These are phyloP conservation scores for Ommatoiulus sabulosus DNA, from an alignment of 2,888 invertebrate genomes.

Conservation along the genomic window DNA sequence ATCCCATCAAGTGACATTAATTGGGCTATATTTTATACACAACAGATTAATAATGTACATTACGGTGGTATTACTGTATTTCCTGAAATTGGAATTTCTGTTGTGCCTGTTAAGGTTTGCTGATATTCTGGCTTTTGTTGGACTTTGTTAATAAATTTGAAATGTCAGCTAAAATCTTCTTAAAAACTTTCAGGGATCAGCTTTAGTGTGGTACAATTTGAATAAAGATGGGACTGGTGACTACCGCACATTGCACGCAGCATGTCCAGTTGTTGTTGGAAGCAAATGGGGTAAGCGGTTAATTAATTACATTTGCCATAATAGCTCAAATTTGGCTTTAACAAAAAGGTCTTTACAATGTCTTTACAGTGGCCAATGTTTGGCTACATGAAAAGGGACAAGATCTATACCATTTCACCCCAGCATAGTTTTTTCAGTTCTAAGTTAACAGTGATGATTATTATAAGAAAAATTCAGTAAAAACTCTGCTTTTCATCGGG, in stretches of 20 bases:
- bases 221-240: conserved; percentile 58
- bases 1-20: neutral
- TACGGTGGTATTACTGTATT: conserved; percentile 26
- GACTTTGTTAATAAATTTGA: neutral
- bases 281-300: conserved; percentile 59
- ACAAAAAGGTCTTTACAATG: neutral
- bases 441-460: too few species aligned
- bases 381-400: conserved; percentile 55
- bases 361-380: conserved; percentile 50
- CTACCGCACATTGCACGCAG: conserved; percentile 60
- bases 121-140: neutral
- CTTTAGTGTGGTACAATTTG: conserved; percentile 61
- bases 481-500: too few species aligned
- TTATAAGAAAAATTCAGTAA: too few species aligned
- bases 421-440: neutral
- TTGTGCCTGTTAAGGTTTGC: neutral
- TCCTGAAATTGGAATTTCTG: conserved; percentile 34
- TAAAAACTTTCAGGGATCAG: conserved; percentile 57
- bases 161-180: neutral
- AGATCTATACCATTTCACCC: neutral
- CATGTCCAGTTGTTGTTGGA: conserved; percentile 60
- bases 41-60: conserved; percentile 18
- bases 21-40: too few species aligned
- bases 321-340: neutral
- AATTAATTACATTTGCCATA: neutral